phyloP scores from a whole-genome alignment of 2,888 invertebrate genomes.

The Stenichneumon culpator region DNA sequence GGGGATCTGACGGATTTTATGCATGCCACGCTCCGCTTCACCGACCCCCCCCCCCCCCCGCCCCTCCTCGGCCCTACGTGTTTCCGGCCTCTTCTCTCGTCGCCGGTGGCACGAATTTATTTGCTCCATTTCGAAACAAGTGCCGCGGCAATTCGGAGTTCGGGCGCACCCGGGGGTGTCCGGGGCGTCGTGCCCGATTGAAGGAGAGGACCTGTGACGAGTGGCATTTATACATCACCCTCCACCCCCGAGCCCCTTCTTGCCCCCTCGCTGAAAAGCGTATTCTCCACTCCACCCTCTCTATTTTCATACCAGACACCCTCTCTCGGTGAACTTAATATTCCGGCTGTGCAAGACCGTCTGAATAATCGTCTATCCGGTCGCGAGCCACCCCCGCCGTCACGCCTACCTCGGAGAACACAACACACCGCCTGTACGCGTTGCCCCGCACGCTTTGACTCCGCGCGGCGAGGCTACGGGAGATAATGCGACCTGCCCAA shows the following conservation, averaged over 20 bases:
- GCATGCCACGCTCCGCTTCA: conserved; percentile 59
- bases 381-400: conserved; percentile 23
- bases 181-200: conserved; percentile 39
- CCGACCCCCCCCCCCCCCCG: conserved; percentile 10
- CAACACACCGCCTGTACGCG: conserved; percentile 38
- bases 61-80: neutral
- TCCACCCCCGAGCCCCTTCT: neutral
- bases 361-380: conserved; percentile 71
- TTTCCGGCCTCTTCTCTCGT: conserved; percentile 37
- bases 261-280: conserved; percentile 26
- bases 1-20: conserved; percentile 69
- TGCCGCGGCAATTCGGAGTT: conserved; percentile 59
- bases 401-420: conserved; percentile 26
- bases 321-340: conserved; percentile 75
- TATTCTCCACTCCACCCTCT: conserved; percentile 46
- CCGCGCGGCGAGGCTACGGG: conserved; percentile 3
- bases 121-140: conserved; percentile 77
- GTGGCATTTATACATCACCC: conserved; percentile 56
- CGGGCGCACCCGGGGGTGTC: conserved; percentile 21
- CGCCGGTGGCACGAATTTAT: conserved; percentile 77
- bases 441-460: conserved; percentile 51
- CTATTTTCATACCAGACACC: conserved; percentile 75
- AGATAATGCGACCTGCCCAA: conserved; percentile 7
- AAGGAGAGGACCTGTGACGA: conserved; percentile 54
- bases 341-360: conserved; percentile 74